Base-by-base conservation (phyloP, 2,113 vertebrate species). In the Synchiropus splendidus region DNA sequence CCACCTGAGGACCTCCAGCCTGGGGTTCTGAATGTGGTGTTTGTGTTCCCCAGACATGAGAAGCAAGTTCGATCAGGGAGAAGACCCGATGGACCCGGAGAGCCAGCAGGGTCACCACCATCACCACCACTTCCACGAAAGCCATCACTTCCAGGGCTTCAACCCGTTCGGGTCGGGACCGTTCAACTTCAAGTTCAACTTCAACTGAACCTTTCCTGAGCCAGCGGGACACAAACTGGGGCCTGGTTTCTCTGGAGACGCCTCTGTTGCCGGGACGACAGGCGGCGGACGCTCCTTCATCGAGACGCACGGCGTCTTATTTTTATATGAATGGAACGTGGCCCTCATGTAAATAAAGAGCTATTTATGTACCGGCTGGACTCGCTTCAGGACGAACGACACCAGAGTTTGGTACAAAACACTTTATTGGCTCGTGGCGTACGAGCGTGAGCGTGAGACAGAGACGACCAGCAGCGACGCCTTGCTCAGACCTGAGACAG, bases 101-200 rank as follows among this genome's bases (percentile, higher is more conserved):
- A 98, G 87, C 49, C 92, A 99, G 51, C 93, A 97, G 59, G 79
- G 81, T 14, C 90, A 82, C 1, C 85, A 86, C 31, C 84, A 75
- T 55, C 87, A 88, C 16, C 84, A 68, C 12, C 83, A 89, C 47
- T 94, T 93, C 69, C 86, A 92, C 9, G 80, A 89, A 45, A 87
- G 85, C 87, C 89, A 92, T 18, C 86, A 84, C 0, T 95, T 89
- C 84, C 92, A 95, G 66, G 94, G 91, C 16, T 99, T 95, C 66
- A 96, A 99, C 47, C 94, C 95, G 2, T 99, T 99, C 4, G 88
- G 91, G 49, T 99, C 95, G 0, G 94, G 94, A 81, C 89, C 90
- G 2, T 98, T 98, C 65, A 87, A 87, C 76, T 99, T 99, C 70
- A 98, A 99, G 72, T 99, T 98, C 55, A 85, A 88, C 77, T 92